These are phyloP conservation scores for Clarias batrachus DNA, from an alignment of 2,113 vertebrate genomes.

Conservation along the genomic window DNA sequence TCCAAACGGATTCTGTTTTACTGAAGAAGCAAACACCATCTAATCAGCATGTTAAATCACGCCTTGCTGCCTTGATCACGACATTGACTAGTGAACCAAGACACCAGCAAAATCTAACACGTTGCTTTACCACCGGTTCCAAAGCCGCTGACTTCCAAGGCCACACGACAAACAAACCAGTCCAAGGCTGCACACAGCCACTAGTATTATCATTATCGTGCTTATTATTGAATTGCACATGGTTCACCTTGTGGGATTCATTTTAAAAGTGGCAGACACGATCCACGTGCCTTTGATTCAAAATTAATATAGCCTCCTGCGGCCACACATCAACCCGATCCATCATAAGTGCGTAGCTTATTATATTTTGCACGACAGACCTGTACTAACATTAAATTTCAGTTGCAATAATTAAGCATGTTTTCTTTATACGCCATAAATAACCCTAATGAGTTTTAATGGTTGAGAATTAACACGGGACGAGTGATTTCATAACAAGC, in stretches of 20 bases:
- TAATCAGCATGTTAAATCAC: not conserved
- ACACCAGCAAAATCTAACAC: slow-evolving; percentile 10
- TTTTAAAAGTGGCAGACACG: slow-evolving; percentile 25
- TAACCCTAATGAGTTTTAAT: not conserved
- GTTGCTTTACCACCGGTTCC: not conserved
- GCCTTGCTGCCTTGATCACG: not conserved
- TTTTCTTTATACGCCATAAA: not conserved
- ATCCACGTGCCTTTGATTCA: slow-evolving; percentile 22
- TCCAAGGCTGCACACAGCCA: slow-evolving; percentile 15
- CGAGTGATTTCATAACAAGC: not conserved
- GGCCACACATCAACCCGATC: not conserved
- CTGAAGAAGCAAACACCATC: not conserved
- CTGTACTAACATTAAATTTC: not conserved
- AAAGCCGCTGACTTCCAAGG: slow-evolving; percentile 27
- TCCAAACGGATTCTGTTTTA: not conserved
- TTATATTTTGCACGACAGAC: slow-evolving; percentile 7
- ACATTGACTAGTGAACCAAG: not conserved
- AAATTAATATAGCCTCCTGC: slow-evolving; percentile 35
- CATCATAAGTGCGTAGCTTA: not conserved
- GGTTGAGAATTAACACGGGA: not conserved
- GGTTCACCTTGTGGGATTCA: slow-evolving; percentile 32
- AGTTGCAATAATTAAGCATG: not conserved
- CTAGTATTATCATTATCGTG: not conserved
- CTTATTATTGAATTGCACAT: slow-evolving; percentile 37
- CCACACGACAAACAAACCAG: slow-evolving; percentile 13